Conservation (phyloP, 2,797 vertebrate genomes). For the Coracias cyanogaster region DNA sequence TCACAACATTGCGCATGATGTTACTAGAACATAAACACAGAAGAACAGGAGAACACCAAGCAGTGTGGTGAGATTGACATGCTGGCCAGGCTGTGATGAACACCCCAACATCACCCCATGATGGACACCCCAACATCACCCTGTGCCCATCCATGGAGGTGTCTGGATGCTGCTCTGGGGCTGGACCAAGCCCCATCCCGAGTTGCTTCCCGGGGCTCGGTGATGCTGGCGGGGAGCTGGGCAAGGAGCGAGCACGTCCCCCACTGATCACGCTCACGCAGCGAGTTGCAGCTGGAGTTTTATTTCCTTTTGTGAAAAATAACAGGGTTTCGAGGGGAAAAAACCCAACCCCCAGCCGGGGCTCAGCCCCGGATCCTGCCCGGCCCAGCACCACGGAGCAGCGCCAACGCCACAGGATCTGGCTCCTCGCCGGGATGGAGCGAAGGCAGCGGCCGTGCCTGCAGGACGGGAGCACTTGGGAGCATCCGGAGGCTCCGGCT, state of each 20-base stretch:
- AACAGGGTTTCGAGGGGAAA: conserved; percentile 57
- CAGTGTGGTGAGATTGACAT: no score
- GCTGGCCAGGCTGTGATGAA: no score
- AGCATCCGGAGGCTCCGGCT: background rate
- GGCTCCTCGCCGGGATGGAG: background rate
- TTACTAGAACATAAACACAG: no score
- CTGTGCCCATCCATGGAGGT: background rate
- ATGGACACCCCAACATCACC: no score
- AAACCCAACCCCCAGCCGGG: background rate
- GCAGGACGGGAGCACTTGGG: background rate
- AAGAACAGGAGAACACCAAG: no score
- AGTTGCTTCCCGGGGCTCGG: rapidly evolving
- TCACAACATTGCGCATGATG: no score
- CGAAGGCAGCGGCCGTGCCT: rapidly evolving
- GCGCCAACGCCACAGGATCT: background rate
- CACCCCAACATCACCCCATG: no score
- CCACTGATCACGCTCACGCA: conserved; percentile 49
- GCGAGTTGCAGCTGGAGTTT: conserved; percentile 74
- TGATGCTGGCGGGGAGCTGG: background rate
- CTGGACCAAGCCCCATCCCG: rapidly evolving
- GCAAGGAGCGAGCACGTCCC: rapidly evolving
- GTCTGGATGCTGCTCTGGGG: background rate
- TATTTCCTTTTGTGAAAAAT: conserved; percentile 83
- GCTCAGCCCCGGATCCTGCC: conserved; percentile 54
- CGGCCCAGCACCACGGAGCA: conserved; percentile 41